A percentile compares a stretch with the other conserved stretches of the same genome.
These are phyloP conservation scores for Ichneumon xanthorius DNA, from an alignment of 2,888 invertebrate genomes.

Conservation along the genomic window DNA sequence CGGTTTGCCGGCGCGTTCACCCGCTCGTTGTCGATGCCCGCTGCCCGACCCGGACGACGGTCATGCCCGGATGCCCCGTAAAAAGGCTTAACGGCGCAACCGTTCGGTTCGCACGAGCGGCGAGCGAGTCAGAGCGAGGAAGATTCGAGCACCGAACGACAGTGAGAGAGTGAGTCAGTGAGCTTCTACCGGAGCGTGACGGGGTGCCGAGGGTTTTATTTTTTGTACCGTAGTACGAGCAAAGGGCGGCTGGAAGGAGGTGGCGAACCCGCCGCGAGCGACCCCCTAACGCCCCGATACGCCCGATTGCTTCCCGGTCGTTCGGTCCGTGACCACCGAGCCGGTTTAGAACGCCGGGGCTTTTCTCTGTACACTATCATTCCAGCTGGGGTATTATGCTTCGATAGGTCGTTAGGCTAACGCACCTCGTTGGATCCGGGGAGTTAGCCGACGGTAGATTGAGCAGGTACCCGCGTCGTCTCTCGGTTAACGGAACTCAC, in stretches of 20 bases:
- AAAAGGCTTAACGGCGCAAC: constrained; percentile 69
- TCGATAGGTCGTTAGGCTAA: constrained; percentile 80
- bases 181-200: constrained; percentile 72
- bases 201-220: constrained; percentile 50
- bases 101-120: constrained; percentile 52
- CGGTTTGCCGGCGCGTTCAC: constrained; percentile 53
- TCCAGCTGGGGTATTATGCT: constrained; percentile 70
- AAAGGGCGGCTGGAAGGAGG: constrained; percentile 6
- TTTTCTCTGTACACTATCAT: constrained; percentile 50
- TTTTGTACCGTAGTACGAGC: constrained; percentile 43
- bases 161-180: constrained; percentile 61
- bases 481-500: constrained; percentile 1
- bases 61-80: constrained; percentile 69
- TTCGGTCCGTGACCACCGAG: constrained; percentile 76
- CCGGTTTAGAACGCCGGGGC: constrained; percentile 72
- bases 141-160: constrained; percentile 15
- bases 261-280: constrained; percentile 34
- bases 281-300: constrained; percentile 68
- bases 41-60: constrained; percentile 29
- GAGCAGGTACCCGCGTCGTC: constrained; percentile 58
- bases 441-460: constrained; percentile 70
- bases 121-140: constrained; percentile 45
- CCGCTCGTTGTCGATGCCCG: constrained; percentile 32
- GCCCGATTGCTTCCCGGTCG: constrained; percentile 80
- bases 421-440: constrained; percentile 74